A percentile compares a stretch with the other conserved stretches of the same genome.
Conservation (phyloP, 2,888 invertebrate genomes). For the Hypomecis atomaria region DNA sequence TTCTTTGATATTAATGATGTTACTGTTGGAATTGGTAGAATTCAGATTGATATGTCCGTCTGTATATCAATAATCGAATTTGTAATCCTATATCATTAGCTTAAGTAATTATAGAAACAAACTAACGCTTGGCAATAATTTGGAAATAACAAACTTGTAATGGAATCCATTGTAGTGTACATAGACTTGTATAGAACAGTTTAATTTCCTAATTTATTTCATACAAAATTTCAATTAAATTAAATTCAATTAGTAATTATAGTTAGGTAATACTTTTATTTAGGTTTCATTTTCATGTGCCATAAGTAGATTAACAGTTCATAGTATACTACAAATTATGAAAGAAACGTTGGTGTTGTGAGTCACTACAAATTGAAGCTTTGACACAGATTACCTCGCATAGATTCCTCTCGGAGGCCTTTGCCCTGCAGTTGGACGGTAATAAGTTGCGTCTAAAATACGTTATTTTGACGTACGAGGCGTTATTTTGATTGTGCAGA, state of each 20-base stretch:
- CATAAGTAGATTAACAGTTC: conserved; percentile 70
- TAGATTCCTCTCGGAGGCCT: too few relatives aligned
- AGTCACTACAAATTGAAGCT: conserved; percentile 73
- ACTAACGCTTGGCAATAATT: conserved; percentile 82
- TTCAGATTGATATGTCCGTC: conserved; percentile 79
- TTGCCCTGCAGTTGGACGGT: too few relatives aligned
- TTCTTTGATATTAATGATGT: conserved; percentile 62
- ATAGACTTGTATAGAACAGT: conserved; percentile 30
- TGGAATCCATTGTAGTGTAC: conserved; percentile 51
- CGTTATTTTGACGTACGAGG: too few relatives aligned
- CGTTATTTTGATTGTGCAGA: too few relatives aligned
- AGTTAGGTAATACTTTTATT: conserved; percentile 44
- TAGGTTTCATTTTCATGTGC: conserved; percentile 75
- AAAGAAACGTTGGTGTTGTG: conserved; percentile 80
- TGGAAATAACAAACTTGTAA: conserved; percentile 54
- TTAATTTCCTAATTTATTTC: conserved; percentile 30
- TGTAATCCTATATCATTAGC: conserved; percentile 80
- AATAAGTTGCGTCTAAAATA: too few relatives aligned
- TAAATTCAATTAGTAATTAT: conserved; percentile 39
- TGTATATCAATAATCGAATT: conserved; percentile 82
- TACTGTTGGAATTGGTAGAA: conserved; percentile 75
- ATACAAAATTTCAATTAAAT: conserved; percentile 30
- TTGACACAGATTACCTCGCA: conserved; percentile 27
- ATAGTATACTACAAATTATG: conserved; percentile 46
- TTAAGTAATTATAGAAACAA: conserved; percentile 66